Conservation (phyloP, 2,113 vertebrate genomes). For the Istiophorus platypterus region DNA sequence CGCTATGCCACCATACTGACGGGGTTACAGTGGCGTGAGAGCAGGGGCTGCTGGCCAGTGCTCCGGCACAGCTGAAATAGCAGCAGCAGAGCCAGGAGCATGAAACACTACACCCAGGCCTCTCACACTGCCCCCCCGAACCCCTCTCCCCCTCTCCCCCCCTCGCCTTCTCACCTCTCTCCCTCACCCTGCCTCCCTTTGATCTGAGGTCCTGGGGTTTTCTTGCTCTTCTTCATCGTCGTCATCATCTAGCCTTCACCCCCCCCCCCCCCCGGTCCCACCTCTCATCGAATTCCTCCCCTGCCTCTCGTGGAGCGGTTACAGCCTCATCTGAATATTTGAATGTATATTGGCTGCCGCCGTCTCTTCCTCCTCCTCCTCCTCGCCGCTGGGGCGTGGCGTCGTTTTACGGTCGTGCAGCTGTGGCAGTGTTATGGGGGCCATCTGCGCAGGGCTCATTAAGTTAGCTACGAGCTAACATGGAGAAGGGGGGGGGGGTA, state of each 20-base stretch:
- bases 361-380: too few relatives aligned
- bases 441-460: conserved; percentile 74
- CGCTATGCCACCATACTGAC: conserved; percentile 54
- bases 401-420: conserved; percentile 61
- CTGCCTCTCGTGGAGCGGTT: conserved; percentile 59
- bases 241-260: background rate
- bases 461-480: conserved; percentile 58
- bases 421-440: conserved; percentile 69
- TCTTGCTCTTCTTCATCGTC: conserved; percentile 38
- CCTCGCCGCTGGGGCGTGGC: conserved; percentile 61
- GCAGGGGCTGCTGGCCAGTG: conserved; percentile 78
- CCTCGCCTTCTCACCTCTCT: conserved; percentile 38
- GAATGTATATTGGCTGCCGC: conserved; percentile 58
- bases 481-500: conserved; percentile 34
- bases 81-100: conserved; percentile 75
- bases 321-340: conserved; percentile 69
- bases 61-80: conserved; percentile 84
- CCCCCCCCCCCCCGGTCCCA: background rate
- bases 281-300: conserved; percentile 43
- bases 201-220: conserved; percentile 50
- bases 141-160: background rate
- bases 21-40: conserved; percentile 79
- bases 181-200: conserved; percentile 33
- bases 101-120: conserved; percentile 75
- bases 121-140: conserved; percentile 28